Evolutionary conservation across 2,113 vertebrate species (phyloP), one percentile per base, ranked within the genome.

Genomic region (Herpailurus yagouaroundi): DNA sequence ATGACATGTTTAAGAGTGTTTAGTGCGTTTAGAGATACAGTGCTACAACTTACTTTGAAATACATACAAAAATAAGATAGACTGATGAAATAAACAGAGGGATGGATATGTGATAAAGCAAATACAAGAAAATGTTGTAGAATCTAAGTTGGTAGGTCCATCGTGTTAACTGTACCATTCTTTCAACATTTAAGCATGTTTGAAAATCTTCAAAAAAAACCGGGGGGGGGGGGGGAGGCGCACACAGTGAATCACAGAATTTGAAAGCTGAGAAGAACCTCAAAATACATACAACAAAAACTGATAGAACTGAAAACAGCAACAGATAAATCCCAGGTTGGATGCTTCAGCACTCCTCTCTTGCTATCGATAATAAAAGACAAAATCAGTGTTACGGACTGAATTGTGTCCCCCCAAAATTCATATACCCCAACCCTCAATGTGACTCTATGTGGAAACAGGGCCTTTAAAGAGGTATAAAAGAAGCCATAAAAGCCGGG

Each of bases 201-300:
- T 96, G 45, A 74, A 82, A 76, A n/a, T 31, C n/a, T 74, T 68
- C 57, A 83, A 93, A 89, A 50, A 69, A 89, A 89, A 90, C 64
- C n/a, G n/a, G 57, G 0, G 9, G 45, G 45, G 7, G 45, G 45
- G 64, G 23, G 33, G 3, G 25, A 23, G 41, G 3, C 10, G 7
- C 33, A 45, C 63, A 89, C 3, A 55, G 29, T 66, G 52, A 73
- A 80, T 86, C 52, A 84, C 2, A 73, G 81, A 86, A 80, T 91
- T 71, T 86, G 63, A 96, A 82, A 85, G 12, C 80, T 91, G 45
- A 55, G 64, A 85, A 90, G 41, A 45, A 90, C n/a, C 52, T 64
- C 45, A 68, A 93, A 93, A 88, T 73, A 92, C 45, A 88, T 41
- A 1, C 50, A 87, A 60, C 48, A 68, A 45, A 55, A 85, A 73